Evolutionary conservation across 2,797 vertebrate species (phyloP).

Genomic region (Peromyscus eremicus): DNA sequence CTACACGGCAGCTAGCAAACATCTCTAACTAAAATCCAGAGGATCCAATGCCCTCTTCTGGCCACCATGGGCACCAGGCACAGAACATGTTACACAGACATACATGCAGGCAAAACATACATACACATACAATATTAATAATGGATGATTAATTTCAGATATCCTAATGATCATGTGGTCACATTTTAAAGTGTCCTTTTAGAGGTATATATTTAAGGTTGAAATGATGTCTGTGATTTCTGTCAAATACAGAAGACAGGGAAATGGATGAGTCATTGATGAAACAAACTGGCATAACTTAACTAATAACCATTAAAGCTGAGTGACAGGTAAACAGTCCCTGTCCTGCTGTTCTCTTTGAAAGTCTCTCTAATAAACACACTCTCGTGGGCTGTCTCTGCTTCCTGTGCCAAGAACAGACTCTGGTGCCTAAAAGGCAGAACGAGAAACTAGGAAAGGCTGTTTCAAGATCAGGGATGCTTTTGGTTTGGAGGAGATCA

Average conservation of each 20-base stretch:
- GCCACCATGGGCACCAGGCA: neutral
- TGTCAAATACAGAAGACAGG: slow-evolving; percentile 7
- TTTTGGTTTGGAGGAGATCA: neutral
- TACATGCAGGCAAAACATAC: neutral
- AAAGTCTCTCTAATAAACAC: slow-evolving; percentile 18
- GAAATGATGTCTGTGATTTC: neutral
- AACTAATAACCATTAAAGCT: neutral
- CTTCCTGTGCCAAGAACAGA: neutral
- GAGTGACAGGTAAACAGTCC: neutral
- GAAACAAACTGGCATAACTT: neutral
- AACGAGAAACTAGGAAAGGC: neutral
- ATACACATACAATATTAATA: neutral
- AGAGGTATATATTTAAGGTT: neutral
- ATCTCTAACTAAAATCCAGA: neutral
- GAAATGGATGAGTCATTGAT: neutral
- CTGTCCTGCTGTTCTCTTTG: neutral
- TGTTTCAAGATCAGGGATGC: neutral
- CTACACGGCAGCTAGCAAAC: too few relatives aligned
- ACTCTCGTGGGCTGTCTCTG: neutral
- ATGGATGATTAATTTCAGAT: neutral
- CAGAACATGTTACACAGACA: neutral
- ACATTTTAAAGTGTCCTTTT: slow-evolving; percentile 16
- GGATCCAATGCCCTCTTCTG: neutral
- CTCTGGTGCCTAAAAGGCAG: neutral
- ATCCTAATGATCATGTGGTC: neutral